phyloP scores from a whole-genome alignment of 2,888 invertebrate genomes.

The Thera obeliscata region DNA sequence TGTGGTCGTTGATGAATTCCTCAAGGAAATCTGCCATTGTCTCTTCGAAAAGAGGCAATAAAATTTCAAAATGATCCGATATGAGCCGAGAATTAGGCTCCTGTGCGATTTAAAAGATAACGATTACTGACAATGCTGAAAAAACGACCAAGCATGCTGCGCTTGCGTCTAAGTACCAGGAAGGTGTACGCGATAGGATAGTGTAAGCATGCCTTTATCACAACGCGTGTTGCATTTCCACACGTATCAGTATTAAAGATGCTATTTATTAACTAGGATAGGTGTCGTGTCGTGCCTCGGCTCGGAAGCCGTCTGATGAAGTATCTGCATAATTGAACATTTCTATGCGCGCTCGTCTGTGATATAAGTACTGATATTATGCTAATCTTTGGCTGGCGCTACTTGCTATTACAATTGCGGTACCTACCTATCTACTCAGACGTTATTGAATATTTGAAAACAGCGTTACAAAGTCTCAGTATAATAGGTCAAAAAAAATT shows the following conservation, averaged over 20 bases:
- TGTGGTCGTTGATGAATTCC: no score
- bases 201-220: conserved; percentile 7
- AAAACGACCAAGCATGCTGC: no score
- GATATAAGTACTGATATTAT: conserved; percentile 11
- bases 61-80: no score
- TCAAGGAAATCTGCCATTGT: no score
- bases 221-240: conserved; percentile 13
- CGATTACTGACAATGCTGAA: no score
- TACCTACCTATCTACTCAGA: background rate
- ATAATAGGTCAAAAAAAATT: no score
- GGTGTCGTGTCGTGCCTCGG: conserved; percentile 25
- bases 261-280: conserved; percentile 10
- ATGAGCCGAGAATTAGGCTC: no score
- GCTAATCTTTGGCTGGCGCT: conserved; percentile 22
- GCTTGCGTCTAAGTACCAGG: no score
- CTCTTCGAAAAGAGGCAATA: no score
- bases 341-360: conserved; percentile 27
- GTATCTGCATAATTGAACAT: conserved; percentile 30
- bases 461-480: no score
- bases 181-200: background rate
- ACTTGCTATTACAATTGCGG: conserved; percentile 13
- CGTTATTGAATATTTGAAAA: no score
- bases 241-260: conserved; percentile 17
- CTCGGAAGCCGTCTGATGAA: conserved; percentile 15
- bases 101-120: no score